A percentile compares a stretch with the other conserved stretches of the same genome.
phyloP scores from a whole-genome alignment of 2,797 vertebrate genomes.

The Falco peregrinus region DNA sequence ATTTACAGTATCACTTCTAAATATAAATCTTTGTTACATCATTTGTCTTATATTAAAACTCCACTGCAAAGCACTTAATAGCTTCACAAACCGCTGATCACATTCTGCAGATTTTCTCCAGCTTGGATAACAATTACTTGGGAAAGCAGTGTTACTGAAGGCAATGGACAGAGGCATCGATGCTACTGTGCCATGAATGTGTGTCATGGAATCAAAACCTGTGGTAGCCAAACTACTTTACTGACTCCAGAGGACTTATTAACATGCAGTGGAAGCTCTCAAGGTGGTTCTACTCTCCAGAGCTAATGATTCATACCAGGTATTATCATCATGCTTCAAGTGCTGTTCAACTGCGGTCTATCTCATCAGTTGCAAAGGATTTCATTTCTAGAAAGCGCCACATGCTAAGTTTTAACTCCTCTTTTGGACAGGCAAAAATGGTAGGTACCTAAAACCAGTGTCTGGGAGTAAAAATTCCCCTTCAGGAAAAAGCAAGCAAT shows the following conservation, averaged over 20 bases:
- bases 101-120: not conserved
- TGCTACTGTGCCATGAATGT: not conserved
- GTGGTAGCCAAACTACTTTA: not conserved
- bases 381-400: not conserved
- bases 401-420: not conserved
- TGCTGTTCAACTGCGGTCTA: not conserved
- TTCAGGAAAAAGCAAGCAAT: not conserved
- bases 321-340: not conserved
- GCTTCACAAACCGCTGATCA: not conserved
- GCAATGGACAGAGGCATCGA: not conserved
- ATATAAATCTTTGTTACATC: not conserved
- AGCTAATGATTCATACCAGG: slow-evolving; percentile 3
- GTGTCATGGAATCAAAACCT: not conserved
- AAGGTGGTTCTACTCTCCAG: not conserved
- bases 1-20: not conserved
- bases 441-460: not conserved
- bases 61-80: not conserved
- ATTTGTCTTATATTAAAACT: slow-evolving; percentile 7
- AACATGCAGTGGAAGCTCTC: not conserved
- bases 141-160: not conserved
- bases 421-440: not conserved
- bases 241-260: not conserved
- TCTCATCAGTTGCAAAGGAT: not conserved
- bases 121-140: not conserved
- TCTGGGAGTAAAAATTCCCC: not conserved